Base-by-base conservation (phyloP, 2,113 vertebrate genomes). In the Salvelinus sp. region DNA sequence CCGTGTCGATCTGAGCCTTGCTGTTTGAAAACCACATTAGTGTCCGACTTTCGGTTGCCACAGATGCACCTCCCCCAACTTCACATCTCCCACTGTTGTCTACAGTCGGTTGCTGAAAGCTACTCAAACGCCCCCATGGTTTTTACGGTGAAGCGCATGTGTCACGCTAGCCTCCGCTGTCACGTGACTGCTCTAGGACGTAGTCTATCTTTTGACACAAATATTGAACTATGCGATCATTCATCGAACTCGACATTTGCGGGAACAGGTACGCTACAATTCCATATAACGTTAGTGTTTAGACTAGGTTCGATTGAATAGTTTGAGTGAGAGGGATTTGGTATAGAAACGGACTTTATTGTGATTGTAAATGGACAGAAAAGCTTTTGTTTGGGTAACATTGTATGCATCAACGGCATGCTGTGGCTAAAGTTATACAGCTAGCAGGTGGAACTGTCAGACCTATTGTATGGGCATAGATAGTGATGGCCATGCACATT, bases 401-500 rank as follows among this genome's bases (percentile, higher is more conserved):
- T 28, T 72, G 54, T 6, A 30, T 60, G 2, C 6, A 28, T 20
- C 23, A 16, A 5, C 28, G 4, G 23, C 16, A 44, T 44, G 38
- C 38, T 44, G 38, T 16, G 7, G 20, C 18, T n/a, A 67, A 62
- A 72, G 38, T 44, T 10, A 10, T 44, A 44, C 38, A 44, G 38
- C 38, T 44, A 44, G 84, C 88, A 90, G 88, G 88, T 91, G 90
- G 74, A 79, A 38, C 20, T 73, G 58, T 4, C 60, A 64, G 58
- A 47, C 28, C 57, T 16, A 25, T 25, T 63, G 58, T 73, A 16
- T 64, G 58, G 25, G 50, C 6, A 69, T 27, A 13, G 68, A 47
- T 28, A 47, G 58, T 72, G 57, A 72, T 72, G 70, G 70, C 57
- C n/a, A 38, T 33, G 70, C 70, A 72, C 54, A 62, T 72, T 20